Conservation (phyloP, 1,140 invertebrate species). For the Ips typographus region DNA sequence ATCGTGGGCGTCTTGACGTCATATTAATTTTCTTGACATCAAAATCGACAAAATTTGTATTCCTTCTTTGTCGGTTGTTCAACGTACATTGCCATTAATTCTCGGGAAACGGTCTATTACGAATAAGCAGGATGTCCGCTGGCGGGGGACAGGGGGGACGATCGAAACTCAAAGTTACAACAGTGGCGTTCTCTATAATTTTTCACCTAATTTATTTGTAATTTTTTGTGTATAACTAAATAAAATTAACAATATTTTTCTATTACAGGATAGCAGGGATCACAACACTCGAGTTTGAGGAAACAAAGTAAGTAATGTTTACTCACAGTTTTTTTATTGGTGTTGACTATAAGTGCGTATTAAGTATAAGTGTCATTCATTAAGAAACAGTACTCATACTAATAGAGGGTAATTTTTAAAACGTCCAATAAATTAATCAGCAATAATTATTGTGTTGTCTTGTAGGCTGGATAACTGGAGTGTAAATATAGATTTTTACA, state of each 20-base stretch:
- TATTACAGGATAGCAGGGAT: too few species aligned
- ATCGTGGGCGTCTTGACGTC: too few species aligned
- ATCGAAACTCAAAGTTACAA: conserved; percentile 6
- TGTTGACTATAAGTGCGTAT: too few species aligned
- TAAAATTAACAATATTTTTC: too few species aligned
- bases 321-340: too few species aligned
- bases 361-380: too few species aligned
- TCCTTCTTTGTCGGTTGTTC: conserved; percentile 31
- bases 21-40: too few species aligned
- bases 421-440: conserved; percentile 18
- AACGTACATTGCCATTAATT: conserved; percentile 46
- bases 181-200: conserved; percentile 13
- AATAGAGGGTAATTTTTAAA: conserved; percentile 10
- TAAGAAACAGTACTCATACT: too few species aligned
- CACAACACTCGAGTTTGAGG: too few species aligned
- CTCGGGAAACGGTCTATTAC: conserved; percentile 50
- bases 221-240: too few species aligned
- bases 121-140: conserved; percentile 51
- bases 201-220: too few species aligned
- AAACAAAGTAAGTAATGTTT: too few species aligned
- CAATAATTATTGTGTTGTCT: conserved; percentile 35
- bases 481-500: conserved; percentile 37
- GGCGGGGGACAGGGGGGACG: conserved; percentile 25
- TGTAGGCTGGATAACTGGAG: conserved; percentile 23
- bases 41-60: conserved; percentile 10